Conservation (phyloP, 2,888 invertebrate species). For the Labia minor region DNA sequence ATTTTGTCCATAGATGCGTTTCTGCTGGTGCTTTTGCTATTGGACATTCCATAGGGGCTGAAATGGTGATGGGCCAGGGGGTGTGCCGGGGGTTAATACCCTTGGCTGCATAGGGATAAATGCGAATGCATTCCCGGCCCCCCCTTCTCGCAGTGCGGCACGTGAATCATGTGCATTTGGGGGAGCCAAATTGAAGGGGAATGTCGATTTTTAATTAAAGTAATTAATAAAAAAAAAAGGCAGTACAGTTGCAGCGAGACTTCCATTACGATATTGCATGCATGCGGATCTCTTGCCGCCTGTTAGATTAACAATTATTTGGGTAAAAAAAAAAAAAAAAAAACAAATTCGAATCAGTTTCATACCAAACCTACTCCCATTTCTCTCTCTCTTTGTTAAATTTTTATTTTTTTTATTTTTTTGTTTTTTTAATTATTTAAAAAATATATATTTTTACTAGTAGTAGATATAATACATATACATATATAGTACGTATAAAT, state of each 20-base stretch:
- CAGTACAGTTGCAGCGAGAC: neutral
- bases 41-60: slow-evolving; percentile 8
- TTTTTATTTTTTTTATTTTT: no score
- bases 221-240: slow-evolving; percentile 13
- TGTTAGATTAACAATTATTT: slow-evolving; percentile 3
- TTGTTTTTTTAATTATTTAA: slow-evolving; percentile 6
- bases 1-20: slow-evolving; percentile 8
- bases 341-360: neutral
- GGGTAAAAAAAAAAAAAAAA: neutral
- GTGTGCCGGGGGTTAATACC: neutral
- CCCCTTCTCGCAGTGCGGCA: neutral
- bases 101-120: slow-evolving; percentile 4
- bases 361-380: no score
- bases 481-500: no score
- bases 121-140: neutral
- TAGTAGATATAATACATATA: neutral
- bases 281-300: slow-evolving; percentile 13
- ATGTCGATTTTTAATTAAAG: slow-evolving; percentile 13
- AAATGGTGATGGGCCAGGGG: neutral
- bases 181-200: slow-evolving; percentile 1
- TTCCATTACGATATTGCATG: slow-evolving; percentile 13
- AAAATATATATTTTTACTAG: neutral
- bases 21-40: neutral
- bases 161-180: slow-evolving; percentile 13
- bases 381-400: no score